Evolutionary conservation across 2,113 vertebrate genomes (phyloP), one percentile per base, ranked within the genome.

Genomic region (Hymenochirus boettgeri): DNA sequence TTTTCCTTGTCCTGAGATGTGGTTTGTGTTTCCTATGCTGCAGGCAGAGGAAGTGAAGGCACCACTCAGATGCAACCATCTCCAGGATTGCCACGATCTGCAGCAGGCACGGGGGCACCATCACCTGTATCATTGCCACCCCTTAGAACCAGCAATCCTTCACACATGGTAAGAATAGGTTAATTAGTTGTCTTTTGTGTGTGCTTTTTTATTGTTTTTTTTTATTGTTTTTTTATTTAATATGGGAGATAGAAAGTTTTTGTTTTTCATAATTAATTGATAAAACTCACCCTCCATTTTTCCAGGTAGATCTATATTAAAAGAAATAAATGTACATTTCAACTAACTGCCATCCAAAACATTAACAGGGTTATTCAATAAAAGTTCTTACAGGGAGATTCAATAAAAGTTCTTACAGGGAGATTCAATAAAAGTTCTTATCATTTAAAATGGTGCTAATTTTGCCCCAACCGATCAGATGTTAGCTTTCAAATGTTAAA

Each of bases 91-190:
- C 83, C 88, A 72, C 81, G 86, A 74, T 74, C 77, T 72, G 86
- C 82, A 80, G 85, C 85, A 77, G 87, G 85, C 61, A 87, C 84
- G 47, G 86, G 88, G 39, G 83, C 86, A 52, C 80, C 86, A 62
- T 90, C 90, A 39, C 86, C 87, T 9, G 72, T 90, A 72, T 84
- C 85, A 75, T 71, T 92, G 81, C 90, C 91, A 61, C 91, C 90
- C 57, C 88, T 92, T 74, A 87, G 88, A 82, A 83, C 86, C 80
- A 82, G 77, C 83, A 89, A 86, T 85, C 74, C 83, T 13, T 77
- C 84, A 19, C 83, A 84, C 63, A 83, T 79, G 85, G 88, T 89
- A 83, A 76, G 76, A 70, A 52, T 3, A 22, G 46, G 2, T 2
- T 12, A n/a, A n/a, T n/a, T n/a, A n/a, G n/a, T n/a, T n/a, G n/a